Base-by-base conservation (phyloP, 2,797 vertebrate genomes). In the Acipenser ruthenus region DNA sequence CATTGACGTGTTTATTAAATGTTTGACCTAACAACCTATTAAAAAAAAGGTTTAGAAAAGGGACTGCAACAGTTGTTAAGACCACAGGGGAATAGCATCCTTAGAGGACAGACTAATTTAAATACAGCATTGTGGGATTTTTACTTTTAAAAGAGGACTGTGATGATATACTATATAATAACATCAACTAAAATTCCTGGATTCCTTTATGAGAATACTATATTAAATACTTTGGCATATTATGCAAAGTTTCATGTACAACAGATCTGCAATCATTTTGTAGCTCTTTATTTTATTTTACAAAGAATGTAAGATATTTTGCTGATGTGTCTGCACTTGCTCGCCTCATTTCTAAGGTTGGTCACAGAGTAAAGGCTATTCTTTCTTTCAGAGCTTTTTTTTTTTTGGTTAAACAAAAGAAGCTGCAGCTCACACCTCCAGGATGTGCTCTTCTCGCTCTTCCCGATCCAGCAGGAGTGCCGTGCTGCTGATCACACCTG, bases 391-490 rank as follows among this genome's bases (percentile, higher is more conserved):
- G 37, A 37, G 37, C 37, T 37, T 37, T 37, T 37, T 37, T 37
- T 37, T 37, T 37, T 5, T 37, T 37, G 3, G 5, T 37, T 37
- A 37, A 37, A 37, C 60, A 69, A 59, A 64, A 23, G 49, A 50
- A 69, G 66, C 49, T 11, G 75, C 75, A 73, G 71, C 67, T 77
- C 92, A 89, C 80, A 98, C 97, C 93, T 99, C 96, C 50, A 99
- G 80, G 72, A 88, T 92, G 87, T 99, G 93, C 72, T 99, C 97
- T 1, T 91, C 84, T 82, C 93, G 96, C 77, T 87, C 88, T 87
- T 99, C 97, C 66, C 96, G 89, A 82, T 95, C 93, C 79, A 95
- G 81, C 75, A 82, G 81, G 75, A 55, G 77, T 65, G 82, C 76
- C 71, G 89, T 86, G 0, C 91, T 93, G 75, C 87, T 86, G 73